Base-by-base conservation (phyloP, 2,888 invertebrate genomes). In the Leucoma salicis region DNA sequence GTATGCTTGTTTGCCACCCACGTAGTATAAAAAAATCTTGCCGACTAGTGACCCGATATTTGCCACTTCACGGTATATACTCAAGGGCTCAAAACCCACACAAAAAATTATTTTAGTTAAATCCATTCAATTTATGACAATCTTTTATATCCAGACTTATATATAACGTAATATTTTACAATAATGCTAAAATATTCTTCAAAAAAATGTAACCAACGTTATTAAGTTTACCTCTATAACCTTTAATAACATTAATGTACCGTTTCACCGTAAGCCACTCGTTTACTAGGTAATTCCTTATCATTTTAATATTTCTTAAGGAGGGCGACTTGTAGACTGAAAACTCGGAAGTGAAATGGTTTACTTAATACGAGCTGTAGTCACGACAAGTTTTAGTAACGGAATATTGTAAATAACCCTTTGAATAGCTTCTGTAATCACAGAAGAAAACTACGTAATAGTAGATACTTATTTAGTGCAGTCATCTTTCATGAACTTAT, bases 371-470 rank as follows among this genome's bases (percentile, higher is more conserved):
- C 64, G 61, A 55, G 42, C 46, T 13, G 27, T 35, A 49, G 71
- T 68, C 73, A 72, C 72, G 72, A 47, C 57, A 72, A 46, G 33
- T 55, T 54, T 61, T 62, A 62, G 62, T 62, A 52, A 49, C 45
- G 42, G 48, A 51, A 48, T 37, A 41, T 45, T 41, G 44, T 42
- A 50, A 49, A 59, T 53, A 57, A 21, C 45, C 29, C 44, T 51
- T 48, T 16, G 51, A 50, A 62, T 58, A 42, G 40, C 39, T 32
- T 28, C 11, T 40, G 32, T 46, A 47, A 53, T 52, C 43, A 52
- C 12, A 2, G 25, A 11, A 27, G 27, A 27, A 27, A n/a, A n/a
- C 4, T 27, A 27, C 27, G n/a, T n/a, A n/a, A n/a, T n/a, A n/a
- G n/a, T n/a, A n/a, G n/a, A n/a, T n/a, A n/a, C n/a, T n/a, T n/a